phyloP scores from a whole-genome alignment of 2,888 invertebrate species.

The Hypomecis atomaria region DNA sequence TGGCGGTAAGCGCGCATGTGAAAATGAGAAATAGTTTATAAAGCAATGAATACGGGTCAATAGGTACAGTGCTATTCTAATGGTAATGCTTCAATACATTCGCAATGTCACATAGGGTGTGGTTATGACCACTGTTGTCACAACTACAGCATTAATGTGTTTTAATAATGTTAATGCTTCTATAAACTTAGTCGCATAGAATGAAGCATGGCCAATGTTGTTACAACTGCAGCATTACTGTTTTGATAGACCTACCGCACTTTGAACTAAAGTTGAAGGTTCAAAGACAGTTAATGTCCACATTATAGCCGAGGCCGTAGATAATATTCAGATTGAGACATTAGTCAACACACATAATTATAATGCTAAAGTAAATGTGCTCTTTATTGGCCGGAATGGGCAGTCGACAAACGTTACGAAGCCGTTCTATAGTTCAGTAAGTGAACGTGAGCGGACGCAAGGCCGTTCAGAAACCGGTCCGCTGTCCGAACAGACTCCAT shows the following conservation, averaged over 20 bases:
- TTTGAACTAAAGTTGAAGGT: background rate
- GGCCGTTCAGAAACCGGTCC: conserved; percentile 76
- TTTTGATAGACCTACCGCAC: background rate
- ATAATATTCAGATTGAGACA: conserved; percentile 17
- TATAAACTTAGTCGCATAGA: too few species aligned
- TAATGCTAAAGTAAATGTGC: conserved; percentile 32
- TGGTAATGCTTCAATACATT: background rate
- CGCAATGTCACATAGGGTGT: background rate
- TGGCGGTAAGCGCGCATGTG: conserved; percentile 5
- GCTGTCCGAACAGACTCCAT: conserved; percentile 36
- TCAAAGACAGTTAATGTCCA: background rate
- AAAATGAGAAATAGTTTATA: background rate
- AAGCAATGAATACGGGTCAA: background rate
- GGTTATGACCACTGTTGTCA: background rate
- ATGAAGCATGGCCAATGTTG: background rate
- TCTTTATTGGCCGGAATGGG: conserved; percentile 41
- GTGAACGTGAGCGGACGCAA: conserved; percentile 77
- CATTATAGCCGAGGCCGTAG: background rate
- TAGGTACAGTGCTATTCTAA: background rate
- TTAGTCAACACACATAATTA: conserved; percentile 24
- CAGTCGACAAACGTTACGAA: conserved; percentile 56
- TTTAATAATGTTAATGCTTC: too few species aligned
- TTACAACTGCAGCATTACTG: background rate
- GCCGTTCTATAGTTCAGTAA: conserved; percentile 65
- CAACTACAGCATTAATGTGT: too few species aligned